A percentile compares a stretch with the other conserved stretches of the same genome.
Conservation (phyloP, 35 echinoderm and acorn worm genomes). For the Strongylocentrotus purpuratus region DNA sequence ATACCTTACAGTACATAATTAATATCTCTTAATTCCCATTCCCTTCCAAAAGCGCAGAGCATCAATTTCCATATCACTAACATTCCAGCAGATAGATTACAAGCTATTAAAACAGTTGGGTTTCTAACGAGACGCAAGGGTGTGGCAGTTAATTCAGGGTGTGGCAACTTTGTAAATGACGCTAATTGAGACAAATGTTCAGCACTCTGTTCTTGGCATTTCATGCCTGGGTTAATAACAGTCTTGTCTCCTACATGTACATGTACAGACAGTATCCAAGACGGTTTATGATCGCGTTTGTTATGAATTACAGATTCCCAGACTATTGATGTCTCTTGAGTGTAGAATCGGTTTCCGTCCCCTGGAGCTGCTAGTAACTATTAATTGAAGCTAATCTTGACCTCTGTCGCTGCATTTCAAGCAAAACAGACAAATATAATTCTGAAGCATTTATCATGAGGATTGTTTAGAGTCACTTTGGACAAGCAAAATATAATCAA, state of each 20-base stretch:
- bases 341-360: not conserved
- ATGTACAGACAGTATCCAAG: not conserved
- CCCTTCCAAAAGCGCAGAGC: not conserved
- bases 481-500: too few species aligned
- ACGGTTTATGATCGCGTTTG: not conserved
- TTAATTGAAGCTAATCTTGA: too few species aligned
- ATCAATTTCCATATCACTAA: constrained; percentile 19
- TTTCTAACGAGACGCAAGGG: not conserved
- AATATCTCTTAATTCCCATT: not conserved
- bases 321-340: not conserved
- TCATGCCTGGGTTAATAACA: not conserved
- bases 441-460: too few species aligned
- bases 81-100: constrained; percentile 19
- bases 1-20: not conserved
- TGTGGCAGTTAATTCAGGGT: not conserved
- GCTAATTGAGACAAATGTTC: not conserved
- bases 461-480: too few species aligned
- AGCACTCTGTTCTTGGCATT: not conserved
- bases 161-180: not conserved
- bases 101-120: not conserved
- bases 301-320: not conserved
- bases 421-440: too few species aligned
- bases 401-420: too few species aligned
- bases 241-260: not conserved
- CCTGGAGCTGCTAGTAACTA: not conserved